Evolutionary conservation across 1,140 invertebrate species (phyloP), one percentile per base, ranked within the genome.

Genomic region (Euura lappo): DNA sequence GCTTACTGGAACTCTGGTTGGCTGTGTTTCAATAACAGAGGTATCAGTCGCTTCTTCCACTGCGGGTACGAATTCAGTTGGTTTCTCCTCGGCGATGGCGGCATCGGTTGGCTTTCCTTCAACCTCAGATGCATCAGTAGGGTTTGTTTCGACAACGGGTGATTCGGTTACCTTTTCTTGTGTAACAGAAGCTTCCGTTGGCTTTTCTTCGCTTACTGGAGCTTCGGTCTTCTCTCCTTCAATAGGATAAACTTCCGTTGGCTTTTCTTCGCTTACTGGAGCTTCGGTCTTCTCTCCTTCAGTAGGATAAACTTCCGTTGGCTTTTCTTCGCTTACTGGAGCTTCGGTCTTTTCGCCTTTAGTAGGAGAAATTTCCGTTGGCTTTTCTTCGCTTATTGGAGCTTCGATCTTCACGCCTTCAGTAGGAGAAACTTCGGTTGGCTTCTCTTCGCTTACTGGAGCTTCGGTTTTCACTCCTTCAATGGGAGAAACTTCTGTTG

Each of bases 41-140:
- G 69, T 73, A 73, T 13, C 75, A 68, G 46, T 13, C 67, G 60
- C 69, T 44, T 70, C 74, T 67, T 71, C 79, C 77, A 42, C 67
- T 72, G 64, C 43, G 44, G 51, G 28, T 47, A 73, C 71, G 72
- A 76, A 74, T 45, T 79, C 60, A 65, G 77, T 75, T 13, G 73
- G 72, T 77, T 83, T 79, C 4, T 76, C 73, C 77, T 81, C 82
- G 28, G 72, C 76, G 5, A 69, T 66, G 8, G 28, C 43, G 51
- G 76, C 6, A 42, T 74, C 45, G 65, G 71, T 74, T 3, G 46
- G 45, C 66, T 72, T 65, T 72, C 45, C 44, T 13, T 45, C 69
- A 44, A 10, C 69, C 10, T 75, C 13, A 8, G 68, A 2, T 65
- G 68, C 42, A 45, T 70, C 73, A 28, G 65, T 76, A 8, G 71